Conservation (phyloP, 2,797 vertebrate genomes). For the Crenichthys baileyi region DNA sequence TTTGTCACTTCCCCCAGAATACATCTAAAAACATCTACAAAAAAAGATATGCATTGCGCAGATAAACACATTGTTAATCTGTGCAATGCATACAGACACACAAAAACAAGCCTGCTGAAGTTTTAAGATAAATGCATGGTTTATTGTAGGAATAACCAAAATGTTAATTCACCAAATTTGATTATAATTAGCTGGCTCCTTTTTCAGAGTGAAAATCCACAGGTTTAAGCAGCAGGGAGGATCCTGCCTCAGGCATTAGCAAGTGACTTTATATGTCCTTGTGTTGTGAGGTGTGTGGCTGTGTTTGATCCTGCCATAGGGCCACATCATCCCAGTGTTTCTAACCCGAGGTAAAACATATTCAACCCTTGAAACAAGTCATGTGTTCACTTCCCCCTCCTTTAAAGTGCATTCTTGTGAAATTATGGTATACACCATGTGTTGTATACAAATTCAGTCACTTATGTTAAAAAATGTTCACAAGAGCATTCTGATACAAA, state of each 20-base stretch:
- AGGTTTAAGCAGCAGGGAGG: conserved; percentile 67
- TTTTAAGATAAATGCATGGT: conserved; percentile 64
- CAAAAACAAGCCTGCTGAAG: not conserved
- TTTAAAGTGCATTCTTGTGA: conserved; percentile 62
- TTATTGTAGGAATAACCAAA: conserved; percentile 69
- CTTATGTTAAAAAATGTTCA: conserved; percentile 32
- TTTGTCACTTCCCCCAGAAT: too few relatives aligned
- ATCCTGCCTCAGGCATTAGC: conserved; percentile 61
- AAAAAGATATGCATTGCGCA: too few relatives aligned
- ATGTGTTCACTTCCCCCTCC: conserved; percentile 46
- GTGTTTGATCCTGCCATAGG: conserved; percentile 50
- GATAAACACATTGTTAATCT: too few relatives aligned
- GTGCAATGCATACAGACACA: too few relatives aligned
- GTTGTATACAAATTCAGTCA: conserved; percentile 38
- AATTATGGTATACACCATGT: conserved; percentile 32
- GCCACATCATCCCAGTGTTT: conserved; percentile 43
- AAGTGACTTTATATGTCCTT: conserved; percentile 42
- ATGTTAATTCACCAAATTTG: conserved; percentile 47
- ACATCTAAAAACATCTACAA: too few relatives aligned
- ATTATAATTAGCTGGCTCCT: conserved; percentile 64
- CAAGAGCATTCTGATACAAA: conserved; percentile 17
- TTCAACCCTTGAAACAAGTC: conserved; percentile 45
- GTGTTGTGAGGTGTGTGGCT: conserved; percentile 44
- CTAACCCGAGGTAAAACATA: conserved; percentile 31
- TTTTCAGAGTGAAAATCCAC: conserved; percentile 81